phyloP scores from a whole-genome alignment of 2,113 vertebrate species.

The Datnioides undecimradiatus region DNA sequence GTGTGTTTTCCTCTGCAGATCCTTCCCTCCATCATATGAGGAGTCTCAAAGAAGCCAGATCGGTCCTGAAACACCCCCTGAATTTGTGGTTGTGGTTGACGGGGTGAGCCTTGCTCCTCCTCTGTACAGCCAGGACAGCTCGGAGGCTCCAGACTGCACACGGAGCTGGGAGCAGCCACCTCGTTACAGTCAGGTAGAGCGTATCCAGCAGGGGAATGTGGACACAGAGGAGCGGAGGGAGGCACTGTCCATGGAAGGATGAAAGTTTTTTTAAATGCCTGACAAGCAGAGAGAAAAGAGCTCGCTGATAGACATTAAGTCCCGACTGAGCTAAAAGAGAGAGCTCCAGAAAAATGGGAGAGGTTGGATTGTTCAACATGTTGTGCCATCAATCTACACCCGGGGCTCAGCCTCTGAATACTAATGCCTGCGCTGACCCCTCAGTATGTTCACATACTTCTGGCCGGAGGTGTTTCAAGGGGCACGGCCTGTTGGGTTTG shows the following conservation, averaged over 20 bases:
- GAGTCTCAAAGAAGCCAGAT: conserved; percentile 77
- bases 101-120: conserved; percentile 79
- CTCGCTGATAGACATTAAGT: background rate
- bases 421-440: background rate
- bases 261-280: background rate
- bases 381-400: background rate
- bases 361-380: background rate
- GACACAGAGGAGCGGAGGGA: background rate
- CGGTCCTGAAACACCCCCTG: background rate
- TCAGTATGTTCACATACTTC: too few species aligned
- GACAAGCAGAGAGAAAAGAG: background rate
- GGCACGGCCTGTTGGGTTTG: background rate
- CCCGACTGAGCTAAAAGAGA: background rate
- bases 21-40: conserved; percentile 88
- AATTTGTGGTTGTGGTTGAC: conserved; percentile 13
- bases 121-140: conserved; percentile 76
- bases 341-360: conserved; percentile 2
- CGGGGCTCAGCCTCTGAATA: conserved; percentile 10
- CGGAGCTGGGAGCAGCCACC: conserved; percentile 84
- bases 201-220: conserved; percentile 21
- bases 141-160: conserved; percentile 70
- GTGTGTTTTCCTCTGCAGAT: conserved; percentile 76
- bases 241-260: conserved; percentile 7
- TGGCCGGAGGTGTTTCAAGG: background rate
- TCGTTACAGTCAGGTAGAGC: conserved; percentile 72